These are phyloP conservation scores for Ectropis grisescens DNA, from an alignment of 1,140 invertebrate species.

Conservation along the genomic window DNA sequence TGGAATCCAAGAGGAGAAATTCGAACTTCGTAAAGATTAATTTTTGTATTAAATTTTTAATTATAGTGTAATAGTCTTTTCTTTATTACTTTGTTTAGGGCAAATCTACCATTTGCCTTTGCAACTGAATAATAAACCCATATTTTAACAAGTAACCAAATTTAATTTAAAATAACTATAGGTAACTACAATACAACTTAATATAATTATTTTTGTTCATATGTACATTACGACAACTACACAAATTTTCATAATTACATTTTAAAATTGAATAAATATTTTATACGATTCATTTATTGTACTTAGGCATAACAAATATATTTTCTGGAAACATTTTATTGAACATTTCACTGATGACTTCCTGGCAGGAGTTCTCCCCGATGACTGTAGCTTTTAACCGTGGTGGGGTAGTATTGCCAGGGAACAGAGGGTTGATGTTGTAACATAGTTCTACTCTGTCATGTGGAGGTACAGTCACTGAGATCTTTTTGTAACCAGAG, in stretches of 20 bases:
- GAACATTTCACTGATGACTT: constrained; percentile 51
- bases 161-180: constrained; percentile 54
- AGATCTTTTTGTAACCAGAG: constrained; percentile 89
- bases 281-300: constrained; percentile 49
- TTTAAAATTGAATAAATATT: constrained; percentile 24
- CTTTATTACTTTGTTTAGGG: constrained; percentile 11
- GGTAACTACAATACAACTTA: constrained; percentile 54
- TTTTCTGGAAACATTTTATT: constrained; percentile 58
- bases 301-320: constrained; percentile 68
- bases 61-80: constrained; percentile 3
- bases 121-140: constrained; percentile 3
- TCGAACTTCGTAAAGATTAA: constrained; percentile 87
- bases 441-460: constrained; percentile 74
- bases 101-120: constrained; percentile 3
- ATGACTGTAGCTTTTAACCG: constrained; percentile 73
- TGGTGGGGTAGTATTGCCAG: constrained; percentile 79
- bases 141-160: constrained; percentile 45
- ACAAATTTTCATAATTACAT: constrained; percentile 53
- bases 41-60: constrained; percentile 16
- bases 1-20: constrained; percentile 81
- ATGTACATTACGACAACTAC: no score
- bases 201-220: no score
- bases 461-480: constrained; percentile 76
- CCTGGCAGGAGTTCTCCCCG: constrained; percentile 56
- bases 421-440: constrained; percentile 80